These are phyloP conservation scores for Danaus plexippus DNA, from an alignment of 1,140 invertebrate species.

Conservation along the genomic window DNA sequence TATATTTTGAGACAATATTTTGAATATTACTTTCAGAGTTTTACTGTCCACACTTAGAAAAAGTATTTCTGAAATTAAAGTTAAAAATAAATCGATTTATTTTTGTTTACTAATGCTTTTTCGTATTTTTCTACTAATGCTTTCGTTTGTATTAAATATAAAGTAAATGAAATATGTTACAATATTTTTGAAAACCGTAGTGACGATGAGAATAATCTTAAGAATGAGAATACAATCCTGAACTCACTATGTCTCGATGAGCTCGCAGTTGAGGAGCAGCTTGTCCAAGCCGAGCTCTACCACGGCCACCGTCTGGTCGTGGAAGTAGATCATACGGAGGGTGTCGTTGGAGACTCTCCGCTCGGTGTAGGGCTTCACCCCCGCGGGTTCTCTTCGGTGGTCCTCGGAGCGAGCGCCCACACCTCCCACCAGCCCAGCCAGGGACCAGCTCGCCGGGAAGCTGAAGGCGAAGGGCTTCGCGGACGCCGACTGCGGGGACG, in stretches of 20 bases:
- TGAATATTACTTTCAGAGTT: too few relatives aligned
- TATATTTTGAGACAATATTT: too few relatives aligned
- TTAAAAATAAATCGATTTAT: too few relatives aligned
- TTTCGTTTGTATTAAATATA: too few relatives aligned
- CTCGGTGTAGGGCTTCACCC: constrained; percentile 74
- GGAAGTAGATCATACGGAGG: constrained; percentile 80
- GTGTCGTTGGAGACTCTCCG: constrained; percentile 75
- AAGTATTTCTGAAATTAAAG: too few relatives aligned
- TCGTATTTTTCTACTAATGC: too few relatives aligned
- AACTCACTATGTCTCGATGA: constrained; percentile 86
- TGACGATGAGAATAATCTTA: too few relatives aligned
- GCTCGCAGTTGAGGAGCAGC: constrained; percentile 81
- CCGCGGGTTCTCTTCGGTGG: constrained; percentile 42
- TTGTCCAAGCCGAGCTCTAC: constrained; percentile 79
- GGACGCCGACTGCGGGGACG: constrained; percentile 56
- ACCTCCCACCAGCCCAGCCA: constrained; percentile 52
- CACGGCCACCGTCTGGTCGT: constrained; percentile 86
- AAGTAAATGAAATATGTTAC: too few relatives aligned
- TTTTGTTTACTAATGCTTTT: not conserved
- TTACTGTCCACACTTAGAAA: too few relatives aligned
- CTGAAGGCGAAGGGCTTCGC: constrained; percentile 70
- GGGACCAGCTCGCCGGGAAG: constrained; percentile 63
- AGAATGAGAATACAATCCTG: too few relatives aligned
- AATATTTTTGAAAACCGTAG: too few relatives aligned
- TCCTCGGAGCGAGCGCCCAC: constrained; percentile 45